phyloP scores from a whole-genome alignment of 2,113 vertebrate genomes.

The Monopterus albus region DNA sequence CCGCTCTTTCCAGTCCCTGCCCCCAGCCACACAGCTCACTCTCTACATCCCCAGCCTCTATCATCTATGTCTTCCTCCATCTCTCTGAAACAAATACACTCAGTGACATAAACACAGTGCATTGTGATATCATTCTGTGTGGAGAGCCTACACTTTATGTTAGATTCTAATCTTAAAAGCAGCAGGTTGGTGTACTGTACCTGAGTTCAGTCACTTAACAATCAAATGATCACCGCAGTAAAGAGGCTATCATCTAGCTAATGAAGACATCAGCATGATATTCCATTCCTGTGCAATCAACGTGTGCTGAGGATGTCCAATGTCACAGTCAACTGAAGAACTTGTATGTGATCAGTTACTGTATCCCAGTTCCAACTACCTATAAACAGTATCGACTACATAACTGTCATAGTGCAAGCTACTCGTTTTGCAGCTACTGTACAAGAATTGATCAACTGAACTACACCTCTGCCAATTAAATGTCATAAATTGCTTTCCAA shows the following conservation, averaged over 20 bases:
- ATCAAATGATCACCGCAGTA: not conserved
- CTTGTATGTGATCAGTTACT: not conserved
- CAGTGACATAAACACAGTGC: conserved; percentile 24
- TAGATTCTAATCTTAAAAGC: conserved; percentile 12
- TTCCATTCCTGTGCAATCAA: not conserved
- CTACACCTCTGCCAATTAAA: not conserved
- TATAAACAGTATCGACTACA: not conserved
- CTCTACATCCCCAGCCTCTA: conserved; percentile 59
- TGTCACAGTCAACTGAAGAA: conserved; percentile 5
- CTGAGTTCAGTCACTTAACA: not conserved
- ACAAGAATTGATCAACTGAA: not conserved
- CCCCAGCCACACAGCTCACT: conserved; percentile 71
- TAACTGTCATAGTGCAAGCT: not conserved
- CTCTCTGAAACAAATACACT: conserved; percentile 57
- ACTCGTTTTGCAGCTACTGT: not conserved
- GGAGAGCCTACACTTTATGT: not conserved
- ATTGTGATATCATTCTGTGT: not conserved
- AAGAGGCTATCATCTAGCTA: not conserved
- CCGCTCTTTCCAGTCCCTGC: conserved; percentile 61
- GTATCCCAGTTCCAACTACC: not conserved
- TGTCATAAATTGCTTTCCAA: not conserved
- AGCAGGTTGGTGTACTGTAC: not conserved
- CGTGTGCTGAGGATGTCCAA: conserved; percentile 13
- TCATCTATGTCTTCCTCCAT: conserved; percentile 48
- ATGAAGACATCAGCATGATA: not conserved